Conservation (phyloP, 2,888 invertebrate genomes). For the Notocelia uddmanniana region DNA sequence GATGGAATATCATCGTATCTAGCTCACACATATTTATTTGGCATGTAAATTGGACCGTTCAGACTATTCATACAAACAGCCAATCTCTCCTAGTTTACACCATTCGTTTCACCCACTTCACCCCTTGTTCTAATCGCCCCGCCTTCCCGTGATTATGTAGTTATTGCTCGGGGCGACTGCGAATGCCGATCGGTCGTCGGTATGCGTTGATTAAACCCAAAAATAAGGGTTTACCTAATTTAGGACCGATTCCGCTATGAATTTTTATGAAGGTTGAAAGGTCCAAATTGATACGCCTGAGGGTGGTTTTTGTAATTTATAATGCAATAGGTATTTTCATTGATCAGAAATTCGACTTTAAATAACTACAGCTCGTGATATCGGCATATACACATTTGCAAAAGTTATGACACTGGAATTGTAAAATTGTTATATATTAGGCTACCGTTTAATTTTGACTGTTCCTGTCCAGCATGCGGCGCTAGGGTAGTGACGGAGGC, state of each 20-base stretch:
- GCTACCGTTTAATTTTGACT: no score
- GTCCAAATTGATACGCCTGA: background rate
- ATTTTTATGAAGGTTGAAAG: conserved; percentile 11
- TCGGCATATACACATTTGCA: no score
- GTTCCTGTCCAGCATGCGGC: no score
- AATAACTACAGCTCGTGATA: background rate
- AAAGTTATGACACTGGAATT: no score
- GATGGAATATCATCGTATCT: no score
- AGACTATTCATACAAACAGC: background rate
- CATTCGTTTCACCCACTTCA: background rate
- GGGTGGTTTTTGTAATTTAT: background rate
- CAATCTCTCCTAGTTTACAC: background rate
- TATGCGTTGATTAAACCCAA: background rate
- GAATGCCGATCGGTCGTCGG: background rate
- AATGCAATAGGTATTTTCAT: background rate
- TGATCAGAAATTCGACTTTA: background rate
- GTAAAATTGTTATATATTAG: no score
- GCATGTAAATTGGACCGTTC: no score
- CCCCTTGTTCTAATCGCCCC: conserved; percentile 1
- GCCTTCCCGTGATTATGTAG: background rate
- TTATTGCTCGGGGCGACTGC: background rate
- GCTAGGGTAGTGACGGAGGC: no score
- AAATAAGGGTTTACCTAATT: background rate
- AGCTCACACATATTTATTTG: no score
- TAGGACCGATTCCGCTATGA: conserved; percentile 11